These are phyloP conservation scores for Liodrosophila aerea DNA, from an alignment of 2,888 invertebrate species.

Conservation along the genomic window DNA sequence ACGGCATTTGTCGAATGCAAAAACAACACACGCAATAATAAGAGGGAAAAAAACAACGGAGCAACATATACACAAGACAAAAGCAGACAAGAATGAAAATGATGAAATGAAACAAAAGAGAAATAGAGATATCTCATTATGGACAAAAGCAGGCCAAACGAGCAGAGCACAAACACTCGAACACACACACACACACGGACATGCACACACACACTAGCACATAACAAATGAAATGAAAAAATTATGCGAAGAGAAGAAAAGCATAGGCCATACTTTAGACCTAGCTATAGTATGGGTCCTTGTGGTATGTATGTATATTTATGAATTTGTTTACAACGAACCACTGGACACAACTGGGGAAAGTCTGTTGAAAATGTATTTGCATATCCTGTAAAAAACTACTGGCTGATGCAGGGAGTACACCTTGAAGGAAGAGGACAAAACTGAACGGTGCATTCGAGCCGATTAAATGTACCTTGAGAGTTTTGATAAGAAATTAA, in stretches of 20 bases:
- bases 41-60: slow-evolving; percentile 17
- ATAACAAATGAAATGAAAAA: slow-evolving; percentile 67
- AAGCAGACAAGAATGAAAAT: slow-evolving; percentile 35
- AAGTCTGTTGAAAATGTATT: slow-evolving; percentile 28
- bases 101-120: slow-evolving; percentile 73
- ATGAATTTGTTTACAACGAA: slow-evolving; percentile 71
- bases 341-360: slow-evolving; percentile 40
- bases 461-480: no score
- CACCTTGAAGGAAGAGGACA: no score
- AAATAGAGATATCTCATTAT: slow-evolving; percentile 75
- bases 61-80: slow-evolving; percentile 16
- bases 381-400: not conserved
- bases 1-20: slow-evolving; percentile 70
- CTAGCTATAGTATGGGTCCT: slow-evolving; percentile 6
- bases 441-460: no score
- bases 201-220: slow-evolving; percentile 16
- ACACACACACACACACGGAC: slow-evolving; percentile 17
- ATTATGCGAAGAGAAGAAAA: slow-evolving; percentile 54
- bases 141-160: slow-evolving; percentile 68
- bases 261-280: slow-evolving; percentile 35
- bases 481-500: no score
- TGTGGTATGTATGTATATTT: slow-evolving; percentile 34
- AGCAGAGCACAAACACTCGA: slow-evolving; percentile 26
- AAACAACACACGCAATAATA: slow-evolving; percentile 57
- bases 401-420: not conserved